phyloP scores from a whole-genome alignment of 2,113 vertebrate genomes.

The Calyptommatus sinebrachiatus region DNA sequence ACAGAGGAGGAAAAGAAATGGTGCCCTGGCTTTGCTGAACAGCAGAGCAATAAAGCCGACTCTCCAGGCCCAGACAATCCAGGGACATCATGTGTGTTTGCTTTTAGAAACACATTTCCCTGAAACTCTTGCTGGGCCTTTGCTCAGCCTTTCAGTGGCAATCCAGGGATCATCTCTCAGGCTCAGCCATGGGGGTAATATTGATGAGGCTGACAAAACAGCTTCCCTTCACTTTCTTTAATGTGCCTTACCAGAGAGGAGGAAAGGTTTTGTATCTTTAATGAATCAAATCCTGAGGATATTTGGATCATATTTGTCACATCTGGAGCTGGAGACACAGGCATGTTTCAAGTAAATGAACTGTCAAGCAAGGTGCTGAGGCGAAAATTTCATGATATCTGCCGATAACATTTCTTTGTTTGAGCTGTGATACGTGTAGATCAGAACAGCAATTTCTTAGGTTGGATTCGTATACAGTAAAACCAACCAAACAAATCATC shows the following conservation, averaged over 20 bases:
- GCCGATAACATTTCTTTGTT: not conserved
- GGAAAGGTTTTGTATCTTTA: constrained; percentile 38
- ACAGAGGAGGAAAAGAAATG: not conserved
- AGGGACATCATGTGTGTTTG: not conserved
- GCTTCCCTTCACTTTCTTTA: constrained; percentile 24
- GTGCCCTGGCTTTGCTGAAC: not conserved
- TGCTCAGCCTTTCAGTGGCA: not conserved
- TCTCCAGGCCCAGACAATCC: not conserved
- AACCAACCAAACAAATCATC: no score
- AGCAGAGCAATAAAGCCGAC: constrained; percentile 5
- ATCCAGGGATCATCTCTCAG: not conserved
- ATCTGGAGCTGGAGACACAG: constrained; percentile 5
- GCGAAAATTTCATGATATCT: not conserved
- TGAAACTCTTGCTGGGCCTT: not conserved
- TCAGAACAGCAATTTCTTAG: not conserved
- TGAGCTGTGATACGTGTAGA: not conserved
- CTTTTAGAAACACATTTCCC: constrained; percentile 1
- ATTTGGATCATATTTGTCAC: constrained; percentile 16
- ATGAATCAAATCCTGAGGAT: constrained; percentile 37
- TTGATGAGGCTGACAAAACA: not conserved
- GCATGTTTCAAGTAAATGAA: not conserved
- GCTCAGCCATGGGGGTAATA: constrained; percentile 6
- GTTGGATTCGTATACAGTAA: not conserved
- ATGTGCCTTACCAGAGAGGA: constrained; percentile 1
- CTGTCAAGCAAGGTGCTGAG: not conserved